Percentiles rank a stretch among this genome's conserved stretches.
These are phyloP conservation scores for Shinisaurus crocodilurus DNA, from an alignment of 2,113 vertebrate species.

Conservation along the genomic window DNA sequence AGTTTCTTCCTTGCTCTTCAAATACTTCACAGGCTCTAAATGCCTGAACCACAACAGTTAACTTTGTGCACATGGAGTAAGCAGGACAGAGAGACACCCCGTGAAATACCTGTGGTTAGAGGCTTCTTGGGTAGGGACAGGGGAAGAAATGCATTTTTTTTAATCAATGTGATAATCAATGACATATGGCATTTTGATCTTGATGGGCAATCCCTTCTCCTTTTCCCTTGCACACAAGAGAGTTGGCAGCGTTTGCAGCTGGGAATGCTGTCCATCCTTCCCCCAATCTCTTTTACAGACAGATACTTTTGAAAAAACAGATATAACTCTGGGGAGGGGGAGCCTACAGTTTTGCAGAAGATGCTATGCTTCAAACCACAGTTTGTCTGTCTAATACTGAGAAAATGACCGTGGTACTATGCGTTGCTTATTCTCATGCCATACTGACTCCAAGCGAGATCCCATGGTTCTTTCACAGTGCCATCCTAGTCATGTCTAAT, in stretches of 20 bases:
- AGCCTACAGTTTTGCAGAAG: slow-evolving; percentile 80
- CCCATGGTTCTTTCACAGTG: background rate
- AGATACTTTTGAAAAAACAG: slow-evolving; percentile 63
- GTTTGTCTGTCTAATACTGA: slow-evolving; percentile 82
- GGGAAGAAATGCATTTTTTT: slow-evolving; percentile 85
- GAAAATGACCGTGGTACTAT: slow-evolving; percentile 60
- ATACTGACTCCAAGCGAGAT: background rate
- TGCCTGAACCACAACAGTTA: slow-evolving; percentile 79
- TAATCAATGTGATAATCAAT: slow-evolving; percentile 88
- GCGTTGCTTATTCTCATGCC: slow-evolving; percentile 1
- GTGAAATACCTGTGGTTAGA: slow-evolving; percentile 84
- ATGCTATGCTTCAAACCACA: slow-evolving; percentile 79
- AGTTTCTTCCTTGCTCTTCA: slow-evolving; percentile 53
- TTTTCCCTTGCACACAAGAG: slow-evolving; percentile 41
- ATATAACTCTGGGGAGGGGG: slow-evolving; percentile 72
- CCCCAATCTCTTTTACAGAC: slow-evolving; percentile 40
- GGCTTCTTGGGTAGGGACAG: slow-evolving; percentile 73
- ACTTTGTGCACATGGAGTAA: slow-evolving; percentile 74
- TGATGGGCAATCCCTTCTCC: slow-evolving; percentile 65
- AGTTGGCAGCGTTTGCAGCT: slow-evolving; percentile 19
- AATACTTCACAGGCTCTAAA: slow-evolving; percentile 74
- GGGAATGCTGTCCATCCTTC: slow-evolving; percentile 52
- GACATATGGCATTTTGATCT: slow-evolving; percentile 75
- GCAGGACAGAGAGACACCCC: slow-evolving; percentile 73
- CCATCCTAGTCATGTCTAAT: background rate